Conservation (phyloP, 2,888 invertebrate genomes). For the Tridacna crocea region DNA sequence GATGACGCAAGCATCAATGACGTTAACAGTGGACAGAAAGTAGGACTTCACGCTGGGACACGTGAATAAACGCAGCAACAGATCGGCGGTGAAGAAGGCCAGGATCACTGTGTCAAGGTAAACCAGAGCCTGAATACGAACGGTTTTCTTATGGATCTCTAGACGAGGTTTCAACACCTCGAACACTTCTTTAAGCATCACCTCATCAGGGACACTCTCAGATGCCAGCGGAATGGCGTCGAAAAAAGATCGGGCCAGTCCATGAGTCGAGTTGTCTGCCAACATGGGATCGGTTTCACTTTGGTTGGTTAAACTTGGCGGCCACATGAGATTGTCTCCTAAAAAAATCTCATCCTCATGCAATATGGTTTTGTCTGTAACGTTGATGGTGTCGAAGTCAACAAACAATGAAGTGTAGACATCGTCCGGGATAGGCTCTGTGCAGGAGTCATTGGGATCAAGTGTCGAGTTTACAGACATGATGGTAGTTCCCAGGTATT, state of each 20-base stretch:
- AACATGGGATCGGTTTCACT: background rate
- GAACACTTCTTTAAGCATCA: constrained; percentile 37
- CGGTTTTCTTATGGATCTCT: constrained; percentile 51
- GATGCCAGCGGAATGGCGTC: background rate
- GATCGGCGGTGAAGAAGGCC: constrained; percentile 62
- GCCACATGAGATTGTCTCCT: background rate
- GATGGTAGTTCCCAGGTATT: constrained; percentile 35
- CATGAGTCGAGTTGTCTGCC: constrained; percentile 28
- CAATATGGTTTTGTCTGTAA: constrained; percentile 25
- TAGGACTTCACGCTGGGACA: constrained; percentile 56
- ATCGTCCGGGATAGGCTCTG: constrained; percentile 47
- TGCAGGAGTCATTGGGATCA: constrained; percentile 33
- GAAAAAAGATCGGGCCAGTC: background rate
- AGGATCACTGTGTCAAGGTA: constrained; percentile 45
- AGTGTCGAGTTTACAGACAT: constrained; percentile 13
- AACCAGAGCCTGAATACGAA: constrained; percentile 50
- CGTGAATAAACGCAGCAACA: constrained; percentile 51
- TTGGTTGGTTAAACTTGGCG: background rate
- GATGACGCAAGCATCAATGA: constrained; percentile 60
- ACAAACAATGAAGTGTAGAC: constrained; percentile 25
- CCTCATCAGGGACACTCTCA: constrained; percentile 33
- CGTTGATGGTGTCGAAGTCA: constrained; percentile 26
- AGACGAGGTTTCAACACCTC: constrained; percentile 41
- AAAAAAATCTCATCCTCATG: constrained; percentile 33
- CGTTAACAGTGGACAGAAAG: constrained; percentile 56